Base-by-base conservation (phyloP, 1,140 invertebrate species). In the Pygmarrhopalites habei region DNA sequence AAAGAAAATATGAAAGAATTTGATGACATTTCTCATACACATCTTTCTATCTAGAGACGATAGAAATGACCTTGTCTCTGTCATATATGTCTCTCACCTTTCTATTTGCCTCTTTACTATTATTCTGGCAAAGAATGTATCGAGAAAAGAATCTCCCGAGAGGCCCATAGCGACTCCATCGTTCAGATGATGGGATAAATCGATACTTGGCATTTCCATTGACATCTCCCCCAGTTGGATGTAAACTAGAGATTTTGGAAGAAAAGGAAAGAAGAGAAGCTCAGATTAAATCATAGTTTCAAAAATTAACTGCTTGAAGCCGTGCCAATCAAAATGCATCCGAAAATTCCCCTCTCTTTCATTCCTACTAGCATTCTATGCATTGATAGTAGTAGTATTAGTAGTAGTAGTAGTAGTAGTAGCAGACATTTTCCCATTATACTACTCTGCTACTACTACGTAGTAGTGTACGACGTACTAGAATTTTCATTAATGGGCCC, bases 161-260 rank as follows among this genome's bases (percentile, higher is more conserved):
- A 19, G 58, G 43, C 1, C 69, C 69, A 51, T 60, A 64, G 12
- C 57, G 44, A 41, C 43, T 51, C 62, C 64, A 61, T 26, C 59
- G 19, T 47, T 66, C 66, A 44, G 66, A 52, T 17, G 63, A 17
- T 2, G 64, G 57, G n/a, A 71, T 51, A 29, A 71, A 68, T 63
- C 69, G 56, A 61, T 68, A 64, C 44, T 70, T 70, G 28, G 65
- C 69, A 63, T 71, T 71, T 30, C 69, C 66, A 64, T 71, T 68
- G 29, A 63, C 66, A 52, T 71, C 69, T 32, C 62, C 68, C 25
- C 65, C 60, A 23, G 35, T 47, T 14, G 68, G 68, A 60, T 71
- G 69, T 43, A 70, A 66, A 32, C 68, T 70, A 47, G 21, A 32
- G 35, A 62, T 15, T n/a, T n/a, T n/a, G n/a, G n/a, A n/a, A 35